A percentile compares a stretch with the other conserved stretches of the same genome.
phyloP scores from a whole-genome alignment of 2,113 vertebrate species.

The Danionella cerebrum region DNA sequence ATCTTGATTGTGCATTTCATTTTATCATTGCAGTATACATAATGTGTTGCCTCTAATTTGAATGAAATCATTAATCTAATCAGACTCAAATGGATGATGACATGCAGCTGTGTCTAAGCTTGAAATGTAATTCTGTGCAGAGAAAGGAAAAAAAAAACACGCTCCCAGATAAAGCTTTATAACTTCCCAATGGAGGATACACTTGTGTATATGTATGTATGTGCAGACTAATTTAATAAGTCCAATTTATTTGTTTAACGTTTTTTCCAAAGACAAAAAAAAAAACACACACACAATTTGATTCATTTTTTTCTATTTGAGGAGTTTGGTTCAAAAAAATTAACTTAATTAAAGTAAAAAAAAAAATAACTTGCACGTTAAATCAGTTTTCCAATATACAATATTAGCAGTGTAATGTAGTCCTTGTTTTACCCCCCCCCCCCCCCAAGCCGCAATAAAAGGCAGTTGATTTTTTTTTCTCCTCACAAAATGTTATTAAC shows the following conservation, averaged over 20 bases:
- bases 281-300: too few relatives aligned
- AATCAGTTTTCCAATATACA: too few relatives aligned
- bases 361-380: too few relatives aligned
- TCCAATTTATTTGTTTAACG: neutral
- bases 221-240: neutral
- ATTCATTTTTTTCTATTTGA: too few relatives aligned
- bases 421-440: too few relatives aligned
- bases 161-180: neutral
- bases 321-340: too few relatives aligned
- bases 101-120: slow-evolving; percentile 38
- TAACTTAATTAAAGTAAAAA: too few relatives aligned
- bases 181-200: neutral
- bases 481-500: too few relatives aligned
- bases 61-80: slow-evolving; percentile 35
- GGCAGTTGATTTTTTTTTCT: too few relatives aligned
- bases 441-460: too few relatives aligned
- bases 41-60: slow-evolving; percentile 40
- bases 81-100: slow-evolving; percentile 24
- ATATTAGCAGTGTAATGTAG: too few relatives aligned
- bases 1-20: slow-evolving; percentile 35
- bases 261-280: neutral
- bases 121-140: slow-evolving; percentile 13
- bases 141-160: neutral
- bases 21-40: slow-evolving; percentile 32
- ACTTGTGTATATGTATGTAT: neutral